These are phyloP conservation scores for Halcyon leucocephala DNA, from an alignment of 2,797 vertebrate species.

Conservation along the genomic window DNA sequence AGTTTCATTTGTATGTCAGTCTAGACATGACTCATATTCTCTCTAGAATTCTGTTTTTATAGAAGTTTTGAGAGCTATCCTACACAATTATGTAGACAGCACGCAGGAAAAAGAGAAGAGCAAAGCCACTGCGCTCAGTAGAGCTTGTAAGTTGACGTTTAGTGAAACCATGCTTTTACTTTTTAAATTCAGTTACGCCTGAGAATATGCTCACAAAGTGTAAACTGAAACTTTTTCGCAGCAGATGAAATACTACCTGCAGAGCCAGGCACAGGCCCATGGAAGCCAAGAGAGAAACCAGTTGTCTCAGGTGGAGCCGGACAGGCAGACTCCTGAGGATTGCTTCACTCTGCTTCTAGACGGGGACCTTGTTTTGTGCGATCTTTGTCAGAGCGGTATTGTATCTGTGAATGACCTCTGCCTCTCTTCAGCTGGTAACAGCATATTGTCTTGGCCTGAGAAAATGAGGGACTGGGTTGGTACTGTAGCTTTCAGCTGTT, in stretches of 20 bases:
- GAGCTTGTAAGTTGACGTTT: background rate
- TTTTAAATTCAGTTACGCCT: background rate
- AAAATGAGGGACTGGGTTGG: background rate
- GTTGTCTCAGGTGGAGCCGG: background rate
- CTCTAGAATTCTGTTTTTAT: background rate
- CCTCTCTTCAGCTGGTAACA: background rate
- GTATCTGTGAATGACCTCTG: background rate
- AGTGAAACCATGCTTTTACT: background rate
- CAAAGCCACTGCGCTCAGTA: background rate
- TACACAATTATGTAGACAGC: background rate
- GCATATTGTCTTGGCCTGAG: background rate
- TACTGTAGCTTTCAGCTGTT: background rate
- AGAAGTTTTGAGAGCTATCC: background rate
- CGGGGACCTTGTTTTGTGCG: background rate
- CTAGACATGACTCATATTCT: background rate
- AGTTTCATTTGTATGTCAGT: background rate
- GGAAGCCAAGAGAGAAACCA: background rate
- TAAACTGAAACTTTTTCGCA: background rate
- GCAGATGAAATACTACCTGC: background rate
- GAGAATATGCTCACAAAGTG: background rate
- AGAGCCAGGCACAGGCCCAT: background rate
- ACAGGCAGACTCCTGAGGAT: fast-evolving
- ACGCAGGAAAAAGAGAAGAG: background rate
- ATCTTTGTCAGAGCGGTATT: background rate
- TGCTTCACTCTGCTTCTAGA: background rate